Evolutionary conservation across 2,113 vertebrate genomes (phyloP).

Genomic region (Nicator chloris): DNA sequence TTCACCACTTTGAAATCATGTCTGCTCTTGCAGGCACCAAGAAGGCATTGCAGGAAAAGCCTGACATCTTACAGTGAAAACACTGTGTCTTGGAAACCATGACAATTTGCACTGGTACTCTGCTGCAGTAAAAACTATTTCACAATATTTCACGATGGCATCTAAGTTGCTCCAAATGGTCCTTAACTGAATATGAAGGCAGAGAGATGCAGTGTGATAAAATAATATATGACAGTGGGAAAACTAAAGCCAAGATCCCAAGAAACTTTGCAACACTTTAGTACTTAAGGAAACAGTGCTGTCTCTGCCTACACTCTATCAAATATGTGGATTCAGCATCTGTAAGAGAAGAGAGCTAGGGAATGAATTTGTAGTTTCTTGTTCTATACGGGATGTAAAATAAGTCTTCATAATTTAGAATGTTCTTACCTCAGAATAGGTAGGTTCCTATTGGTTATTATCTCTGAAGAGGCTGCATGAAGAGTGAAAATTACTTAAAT

Average conservation of each 20-base stretch:
- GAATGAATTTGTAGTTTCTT: neutral
- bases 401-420: neutral
- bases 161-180: neutral
- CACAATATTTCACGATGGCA: neutral
- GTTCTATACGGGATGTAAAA: accelerated
- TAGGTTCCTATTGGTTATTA: neutral
- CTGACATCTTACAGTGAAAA: neutral
- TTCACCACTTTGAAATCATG: neutral
- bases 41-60: neutral
- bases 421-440: neutral
- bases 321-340: neutral
- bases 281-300: neutral
- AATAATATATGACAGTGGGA: accelerated
- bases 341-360: neutral
- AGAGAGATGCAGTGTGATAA: neutral
- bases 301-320: neutral
- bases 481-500: neutral
- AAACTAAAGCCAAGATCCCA: neutral
- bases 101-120: neutral
- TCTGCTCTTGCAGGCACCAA: neutral
- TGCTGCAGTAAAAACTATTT: neutral
- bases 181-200: neutral
- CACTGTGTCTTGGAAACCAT: accelerated
- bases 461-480: neutral
- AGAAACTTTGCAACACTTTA: neutral